Evolutionary conservation across 1,140 invertebrate genomes (phyloP).

Genomic region (Dufourea novaeangliae): DNA sequence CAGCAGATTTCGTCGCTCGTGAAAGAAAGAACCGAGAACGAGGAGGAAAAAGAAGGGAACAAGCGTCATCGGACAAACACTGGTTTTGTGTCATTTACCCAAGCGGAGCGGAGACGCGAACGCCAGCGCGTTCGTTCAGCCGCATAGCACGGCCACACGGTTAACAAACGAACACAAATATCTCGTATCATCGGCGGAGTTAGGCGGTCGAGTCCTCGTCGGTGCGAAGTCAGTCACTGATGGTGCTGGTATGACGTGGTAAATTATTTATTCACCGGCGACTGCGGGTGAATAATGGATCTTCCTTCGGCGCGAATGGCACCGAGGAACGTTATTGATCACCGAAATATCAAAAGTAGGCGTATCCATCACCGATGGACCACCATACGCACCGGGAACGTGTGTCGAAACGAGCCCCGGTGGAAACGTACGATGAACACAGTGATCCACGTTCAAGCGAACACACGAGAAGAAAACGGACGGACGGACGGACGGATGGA

Average conservation of each 20-base stretch:
- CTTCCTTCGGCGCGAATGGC: conserved; percentile 69
- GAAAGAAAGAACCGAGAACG: not conserved
- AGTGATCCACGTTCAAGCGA: not conserved
- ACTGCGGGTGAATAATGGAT: conserved; percentile 73
- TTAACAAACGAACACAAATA: conserved; percentile 49
- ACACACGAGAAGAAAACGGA: conserved; percentile 19
- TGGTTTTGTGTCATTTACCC: not conserved
- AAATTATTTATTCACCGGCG: conserved; percentile 77
- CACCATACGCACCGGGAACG: conserved; percentile 44
- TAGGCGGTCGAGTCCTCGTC: conserved; percentile 33
- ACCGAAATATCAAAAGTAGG: conserved; percentile 76
- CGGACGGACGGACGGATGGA: conserved; percentile 31
- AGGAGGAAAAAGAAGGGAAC: too few species aligned
- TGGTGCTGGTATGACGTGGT: conserved; percentile 70
- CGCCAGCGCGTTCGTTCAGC: not conserved
- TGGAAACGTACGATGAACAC: conserved; percentile 33
- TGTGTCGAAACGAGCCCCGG: conserved; percentile 58
- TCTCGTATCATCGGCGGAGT: conserved; percentile 58
- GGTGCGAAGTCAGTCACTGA: conserved; percentile 61
- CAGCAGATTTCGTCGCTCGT: too few species aligned
- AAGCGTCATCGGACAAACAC: too few species aligned
- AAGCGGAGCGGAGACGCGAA: too few species aligned
- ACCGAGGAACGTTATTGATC: conserved; percentile 74
- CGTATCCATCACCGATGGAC: conserved; percentile 73
- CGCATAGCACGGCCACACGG: not conserved